These are phyloP conservation scores for Acholoe squamosa DNA, from an alignment of 2,888 invertebrate genomes.

Conservation along the genomic window DNA sequence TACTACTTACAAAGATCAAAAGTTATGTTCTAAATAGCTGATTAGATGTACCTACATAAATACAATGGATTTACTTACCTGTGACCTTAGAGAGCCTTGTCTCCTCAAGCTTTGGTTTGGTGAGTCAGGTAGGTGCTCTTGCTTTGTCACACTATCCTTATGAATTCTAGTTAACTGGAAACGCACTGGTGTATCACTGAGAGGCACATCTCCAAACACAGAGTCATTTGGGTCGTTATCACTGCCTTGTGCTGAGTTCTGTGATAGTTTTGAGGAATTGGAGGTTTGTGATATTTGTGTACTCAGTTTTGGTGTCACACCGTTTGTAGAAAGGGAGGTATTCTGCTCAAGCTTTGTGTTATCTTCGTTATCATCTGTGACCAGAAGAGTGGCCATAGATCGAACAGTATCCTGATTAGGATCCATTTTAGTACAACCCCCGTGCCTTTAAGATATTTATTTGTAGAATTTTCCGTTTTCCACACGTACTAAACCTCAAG, in stretches of 20 bases:
- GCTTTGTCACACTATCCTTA: background rate
- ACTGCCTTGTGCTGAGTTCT: background rate
- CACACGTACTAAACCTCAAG: too few species aligned
- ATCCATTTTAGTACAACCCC: background rate
- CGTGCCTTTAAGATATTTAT: background rate
- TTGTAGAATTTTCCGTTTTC: too few species aligned
- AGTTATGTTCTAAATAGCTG: too few species aligned
- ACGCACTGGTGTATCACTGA: background rate
- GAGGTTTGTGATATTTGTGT: background rate
- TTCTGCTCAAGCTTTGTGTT: background rate
- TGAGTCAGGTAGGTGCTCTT: background rate
- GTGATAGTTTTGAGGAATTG: background rate
- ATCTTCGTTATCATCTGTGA: conserved; percentile 34
- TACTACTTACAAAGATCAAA: too few species aligned
- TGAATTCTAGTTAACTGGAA: background rate
- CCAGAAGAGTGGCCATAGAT: conserved; percentile 40
- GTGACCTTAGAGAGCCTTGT: conserved; percentile 46
- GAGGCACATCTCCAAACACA: conserved; percentile 35
- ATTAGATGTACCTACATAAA: too few species aligned
- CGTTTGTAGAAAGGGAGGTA: background rate
- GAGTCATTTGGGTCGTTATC: conserved; percentile 14
- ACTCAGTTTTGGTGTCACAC: background rate
- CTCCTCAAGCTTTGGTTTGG: background rate
- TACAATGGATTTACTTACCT: background rate
- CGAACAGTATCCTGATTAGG: conserved; percentile 30